Evolutionary conservation across 2,797 vertebrate genomes (phyloP).

Genomic region (Diplodus puntazzo): DNA sequence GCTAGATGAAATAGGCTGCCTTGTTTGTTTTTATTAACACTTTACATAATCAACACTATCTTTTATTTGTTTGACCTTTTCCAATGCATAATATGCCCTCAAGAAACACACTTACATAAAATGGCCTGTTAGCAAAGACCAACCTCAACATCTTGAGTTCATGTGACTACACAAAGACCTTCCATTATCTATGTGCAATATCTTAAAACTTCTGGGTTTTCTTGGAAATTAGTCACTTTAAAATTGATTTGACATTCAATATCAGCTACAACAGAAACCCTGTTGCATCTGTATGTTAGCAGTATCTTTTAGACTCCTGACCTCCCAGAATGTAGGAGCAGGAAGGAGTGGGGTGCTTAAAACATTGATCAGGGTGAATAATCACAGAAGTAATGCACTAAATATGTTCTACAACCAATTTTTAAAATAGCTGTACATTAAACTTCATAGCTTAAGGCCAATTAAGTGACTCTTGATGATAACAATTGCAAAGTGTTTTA

Average conservation of each 20-base stretch:
- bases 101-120: neutral
- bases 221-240: neutral
- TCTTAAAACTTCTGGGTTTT: neutral
- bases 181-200: neutral
- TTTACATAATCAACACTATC: neutral
- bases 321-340: neutral
- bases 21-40: too few relatives aligned
- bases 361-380: neutral
- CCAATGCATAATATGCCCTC: neutral
- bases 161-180: neutral
- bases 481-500: constrained; percentile 32
- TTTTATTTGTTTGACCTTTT: neutral
- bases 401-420: constrained; percentile 1
- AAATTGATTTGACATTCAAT: neutral
- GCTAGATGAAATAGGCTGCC: too few relatives aligned
- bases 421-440: neutral
- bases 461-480: constrained; percentile 13
- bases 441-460: neutral
- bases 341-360: neutral
- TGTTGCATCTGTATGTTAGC: neutral
- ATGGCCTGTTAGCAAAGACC: neutral
- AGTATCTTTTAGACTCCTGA: constrained; percentile 11
- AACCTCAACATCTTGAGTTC: neutral
- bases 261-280: neutral
- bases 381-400: neutral